Percentiles rank a stretch among this genome's conserved stretches.
phyloP scores from a whole-genome alignment of 2,888 invertebrate species.

The Sinopyrophorus schimmeli region DNA sequence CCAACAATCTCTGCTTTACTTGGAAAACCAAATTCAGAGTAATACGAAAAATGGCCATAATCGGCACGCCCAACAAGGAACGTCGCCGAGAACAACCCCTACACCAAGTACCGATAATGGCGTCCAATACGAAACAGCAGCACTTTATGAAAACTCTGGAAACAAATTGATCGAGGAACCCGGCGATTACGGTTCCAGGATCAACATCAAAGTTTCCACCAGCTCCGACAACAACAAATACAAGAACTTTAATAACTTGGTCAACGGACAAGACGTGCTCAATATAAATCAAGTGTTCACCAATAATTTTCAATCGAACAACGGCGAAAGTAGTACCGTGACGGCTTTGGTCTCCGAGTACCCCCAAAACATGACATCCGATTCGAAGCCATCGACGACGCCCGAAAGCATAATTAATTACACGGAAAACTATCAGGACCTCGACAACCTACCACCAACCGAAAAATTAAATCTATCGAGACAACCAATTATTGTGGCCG shows the following conservation, averaged over 20 bases:
- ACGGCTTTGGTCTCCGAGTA: conserved; percentile 38
- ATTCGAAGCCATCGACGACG: no score
- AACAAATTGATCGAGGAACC: conserved; percentile 10
- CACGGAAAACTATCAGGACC: no score
- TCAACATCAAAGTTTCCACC: conserved; percentile 15
- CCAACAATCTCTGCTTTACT: no score
- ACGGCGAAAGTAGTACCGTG: conserved; percentile 35
- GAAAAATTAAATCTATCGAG: conserved; percentile 37
- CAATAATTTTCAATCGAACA: conserved; percentile 30
- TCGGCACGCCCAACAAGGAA: no score
- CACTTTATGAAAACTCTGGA: conserved; percentile 11
- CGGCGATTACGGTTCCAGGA: conserved; percentile 46
- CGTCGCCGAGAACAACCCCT: not conserved
- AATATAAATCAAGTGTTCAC: conserved; percentile 63
- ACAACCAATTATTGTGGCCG: conserved; percentile 53
- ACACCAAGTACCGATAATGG: no score
- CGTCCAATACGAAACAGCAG: conserved; percentile 9
- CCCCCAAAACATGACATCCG: no score
- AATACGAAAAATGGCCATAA: no score
- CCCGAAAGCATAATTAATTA: no score
- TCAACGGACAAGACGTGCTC: conserved; percentile 66
- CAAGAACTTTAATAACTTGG: conserved; percentile 58
- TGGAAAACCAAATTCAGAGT: no score
- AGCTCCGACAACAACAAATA: not conserved
- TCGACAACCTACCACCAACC: no score